Conservation (phyloP, 37 sponge, comb jelly and placozoan species). For the Lycopodina hypogea region DNA sequence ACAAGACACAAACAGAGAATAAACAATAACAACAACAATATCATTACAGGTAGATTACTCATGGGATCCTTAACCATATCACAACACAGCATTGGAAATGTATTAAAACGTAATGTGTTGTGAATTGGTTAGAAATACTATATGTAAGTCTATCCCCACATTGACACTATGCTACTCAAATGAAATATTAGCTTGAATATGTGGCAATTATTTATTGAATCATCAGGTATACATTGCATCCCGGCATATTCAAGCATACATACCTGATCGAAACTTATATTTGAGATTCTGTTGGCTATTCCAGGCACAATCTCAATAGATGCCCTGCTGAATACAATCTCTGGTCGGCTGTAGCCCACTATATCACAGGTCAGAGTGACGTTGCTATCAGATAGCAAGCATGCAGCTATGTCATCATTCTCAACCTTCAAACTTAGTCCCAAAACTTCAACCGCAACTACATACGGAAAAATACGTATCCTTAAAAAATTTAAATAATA, state of each 20-base stretch:
- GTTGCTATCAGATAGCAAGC: conserved; percentile 6
- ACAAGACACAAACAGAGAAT: neutral
- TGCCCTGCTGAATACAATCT: neutral
- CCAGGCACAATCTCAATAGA: neutral
- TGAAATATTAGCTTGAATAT: no score
- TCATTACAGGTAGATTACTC: no score
- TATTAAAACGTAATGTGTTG: no score
- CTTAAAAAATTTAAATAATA: no score
- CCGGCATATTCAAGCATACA: neutral
- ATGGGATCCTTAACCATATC: no score
- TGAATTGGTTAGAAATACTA: no score
- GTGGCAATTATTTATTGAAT: no score
- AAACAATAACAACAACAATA: neutral
- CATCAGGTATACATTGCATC: no score
- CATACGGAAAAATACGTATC: no score
- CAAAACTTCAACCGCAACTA: neutral
- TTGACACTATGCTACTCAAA: no score
- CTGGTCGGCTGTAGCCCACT: conserved; percentile 37
- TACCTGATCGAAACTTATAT: conserved; percentile 1
- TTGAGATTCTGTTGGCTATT: neutral
- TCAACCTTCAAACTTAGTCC: neutral
- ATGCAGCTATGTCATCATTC: neutral
- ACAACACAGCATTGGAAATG: no score
- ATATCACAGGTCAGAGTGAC: conserved; percentile 29
- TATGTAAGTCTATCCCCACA: no score